Evolutionary conservation across 92 coral and sea anemone genomes (phyloP).

Genomic region (Muricea muricata): DNA sequence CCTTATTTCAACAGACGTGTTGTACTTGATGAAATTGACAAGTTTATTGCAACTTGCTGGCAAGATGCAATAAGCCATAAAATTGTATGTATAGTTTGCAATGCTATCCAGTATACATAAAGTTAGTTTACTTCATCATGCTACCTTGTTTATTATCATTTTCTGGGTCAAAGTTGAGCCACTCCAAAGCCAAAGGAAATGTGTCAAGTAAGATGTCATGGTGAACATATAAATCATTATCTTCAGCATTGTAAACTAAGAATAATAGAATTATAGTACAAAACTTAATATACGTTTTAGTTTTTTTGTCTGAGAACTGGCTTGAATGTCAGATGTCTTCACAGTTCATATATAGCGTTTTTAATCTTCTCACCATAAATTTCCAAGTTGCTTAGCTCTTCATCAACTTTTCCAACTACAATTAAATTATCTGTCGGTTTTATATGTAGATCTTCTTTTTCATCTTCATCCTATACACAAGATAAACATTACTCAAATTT

Average conservation of each 20-base stretch:
- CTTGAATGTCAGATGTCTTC: no score
- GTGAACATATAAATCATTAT: slow-evolving; percentile 89
- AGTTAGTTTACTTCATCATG: no score
- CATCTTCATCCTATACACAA: slow-evolving; percentile 68
- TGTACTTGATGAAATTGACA: no score
- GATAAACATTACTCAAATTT: background rate
- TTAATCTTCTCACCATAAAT: slow-evolving; percentile 69
- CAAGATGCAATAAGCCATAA: no score
- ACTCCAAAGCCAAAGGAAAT: slow-evolving; percentile 90
- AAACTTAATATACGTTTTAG: no score
- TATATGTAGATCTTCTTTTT: slow-evolving; percentile 80
- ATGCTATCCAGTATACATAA: no score
- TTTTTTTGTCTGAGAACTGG: no score
- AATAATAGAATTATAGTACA: background rate
- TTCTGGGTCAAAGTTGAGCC: slow-evolving; percentile 95
- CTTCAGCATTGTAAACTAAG: slow-evolving; percentile 92
- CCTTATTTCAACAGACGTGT: no score
- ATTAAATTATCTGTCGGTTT: slow-evolving; percentile 85
- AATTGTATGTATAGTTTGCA: no score
- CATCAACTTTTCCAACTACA: slow-evolving; percentile 90
- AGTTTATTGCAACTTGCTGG: no score
- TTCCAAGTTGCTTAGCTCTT: slow-evolving; percentile 90
- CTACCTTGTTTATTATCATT: slow-evolving; percentile 76
- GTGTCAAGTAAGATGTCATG: slow-evolving; percentile 93
- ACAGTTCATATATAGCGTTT: background rate